Conservation (phyloP, 1,140 invertebrate species). For the Papilio polytes region DNA sequence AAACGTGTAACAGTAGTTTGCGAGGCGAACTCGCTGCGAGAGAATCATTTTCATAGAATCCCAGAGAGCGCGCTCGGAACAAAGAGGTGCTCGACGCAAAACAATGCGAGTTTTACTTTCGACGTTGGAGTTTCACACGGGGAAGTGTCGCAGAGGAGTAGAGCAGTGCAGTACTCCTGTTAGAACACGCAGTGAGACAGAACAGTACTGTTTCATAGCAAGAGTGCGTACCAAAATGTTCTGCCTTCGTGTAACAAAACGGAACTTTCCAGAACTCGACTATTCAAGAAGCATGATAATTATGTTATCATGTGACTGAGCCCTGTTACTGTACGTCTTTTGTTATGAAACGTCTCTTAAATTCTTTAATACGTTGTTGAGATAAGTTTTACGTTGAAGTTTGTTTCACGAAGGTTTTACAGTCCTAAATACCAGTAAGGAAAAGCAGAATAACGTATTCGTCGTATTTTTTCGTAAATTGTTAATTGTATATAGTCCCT, state of each 20-base stretch:
- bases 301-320: conserved; percentile 32
- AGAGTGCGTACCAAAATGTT: neutral
- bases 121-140: neutral
- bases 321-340: neutral
- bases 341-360: conserved; percentile 20
- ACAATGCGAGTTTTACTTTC: conserved; percentile 37
- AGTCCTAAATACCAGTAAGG: neutral
- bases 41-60: conserved; percentile 29
- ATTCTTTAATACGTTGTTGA: conserved; percentile 19
- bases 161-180: neutral
- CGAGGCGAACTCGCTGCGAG: neutral
- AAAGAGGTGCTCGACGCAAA: conserved; percentile 25
- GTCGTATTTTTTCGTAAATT: neutral
- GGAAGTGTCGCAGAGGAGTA: neutral
- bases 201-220: neutral
- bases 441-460: neutral
- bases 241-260: conserved; percentile 1
- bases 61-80: conserved; percentile 8
- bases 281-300: conserved; percentile 32
- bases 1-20: conserved; percentile 37
- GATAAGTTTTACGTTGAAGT: neutral
- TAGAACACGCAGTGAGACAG: neutral
- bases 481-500: neutral
- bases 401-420: neutral
- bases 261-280: conserved; percentile 17